Evolutionary conservation across 2,797 vertebrate genomes (phyloP), one percentile per base, ranked within the genome.

Genomic region (Aulostomus chinensis): DNA sequence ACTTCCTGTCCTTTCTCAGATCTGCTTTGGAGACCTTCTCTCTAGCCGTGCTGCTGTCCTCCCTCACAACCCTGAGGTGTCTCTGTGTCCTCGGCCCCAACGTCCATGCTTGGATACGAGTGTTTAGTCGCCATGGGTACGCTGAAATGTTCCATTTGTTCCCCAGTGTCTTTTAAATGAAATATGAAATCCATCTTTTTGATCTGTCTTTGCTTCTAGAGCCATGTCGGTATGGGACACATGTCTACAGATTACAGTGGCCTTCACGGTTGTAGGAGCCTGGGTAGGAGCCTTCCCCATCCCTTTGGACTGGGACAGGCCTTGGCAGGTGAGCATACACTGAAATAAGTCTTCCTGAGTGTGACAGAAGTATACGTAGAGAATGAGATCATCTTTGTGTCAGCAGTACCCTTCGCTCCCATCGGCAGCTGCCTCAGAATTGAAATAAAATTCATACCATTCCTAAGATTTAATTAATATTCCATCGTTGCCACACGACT

Each of bases 41-140:
- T 33, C 90, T 99, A 9, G 89, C 94, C 2, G 92, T 97, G 64
- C 83, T 95, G 9, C 80, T 99, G 53, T 95, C 96, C 41, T 93
- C 94, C 2, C 91, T 96, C 34, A 99, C 95, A 74, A 93, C 95
- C 1, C 80, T 98, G 53, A 91, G 95, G 38, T 97, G 96, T 76
- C 89, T 99, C 17, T 99, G 96, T 80, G 65, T 96, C 45, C 87
- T 97, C 36, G 97, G 97, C 54, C 97, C 97, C 73, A 98, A 96
- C 6, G 30, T 96, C 45, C 95, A 94, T 72, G 92, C 94, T 0
- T 99, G 96, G 96, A 91, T 99, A 58, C 90, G 94, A 47, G 96
- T 99, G 29, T 98, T 98, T 84, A 98, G 92, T 86, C 94, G 93
- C 65, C 95, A 98, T 20, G 96, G 97, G 97, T 98, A 80, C 84